These are phyloP conservation scores for fruit fly (Drosophila melanogaster) DNA, from an alignment of 1,140 invertebrate species.

Conservation along the genomic window DNA sequence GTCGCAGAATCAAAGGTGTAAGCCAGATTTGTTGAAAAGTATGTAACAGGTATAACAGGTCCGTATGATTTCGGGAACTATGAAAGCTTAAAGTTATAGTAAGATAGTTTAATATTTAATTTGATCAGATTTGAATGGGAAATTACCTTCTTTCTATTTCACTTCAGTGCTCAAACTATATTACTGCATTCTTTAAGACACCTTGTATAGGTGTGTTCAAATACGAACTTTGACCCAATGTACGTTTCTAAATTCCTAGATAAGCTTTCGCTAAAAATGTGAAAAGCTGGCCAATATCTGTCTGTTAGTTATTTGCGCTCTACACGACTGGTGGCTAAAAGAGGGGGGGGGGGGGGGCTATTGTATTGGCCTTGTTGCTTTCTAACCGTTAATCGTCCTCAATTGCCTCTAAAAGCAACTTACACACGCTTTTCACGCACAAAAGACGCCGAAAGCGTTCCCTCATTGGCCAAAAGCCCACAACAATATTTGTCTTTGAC, in stretches of 20 bases:
- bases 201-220: background rate
- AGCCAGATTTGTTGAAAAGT: too few relatives aligned
- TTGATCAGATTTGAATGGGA: too few relatives aligned
- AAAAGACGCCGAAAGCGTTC: constrained; percentile 66
- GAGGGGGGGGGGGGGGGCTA: too few relatives aligned
- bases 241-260: background rate
- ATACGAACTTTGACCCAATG: background rate
- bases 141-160: background rate
- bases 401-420: constrained; percentile 71
- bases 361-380: background rate
- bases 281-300: background rate
- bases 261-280: background rate
- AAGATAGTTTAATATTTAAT: too few relatives aligned
- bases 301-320: background rate
- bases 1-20: too few relatives aligned
- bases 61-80: too few relatives aligned
- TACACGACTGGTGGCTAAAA: too few relatives aligned
- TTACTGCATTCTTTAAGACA: background rate
- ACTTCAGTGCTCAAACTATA: too few relatives aligned
- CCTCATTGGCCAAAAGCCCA: constrained; percentile 60
- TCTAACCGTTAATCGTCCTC: constrained; percentile 66
- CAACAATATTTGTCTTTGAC: constrained; percentile 80
- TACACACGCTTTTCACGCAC: constrained; percentile 78
- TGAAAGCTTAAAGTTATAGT: too few relatives aligned
- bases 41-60: too few relatives aligned